phyloP scores from a whole-genome alignment of 2,888 invertebrate species.

The Aplocera efformata region DNA sequence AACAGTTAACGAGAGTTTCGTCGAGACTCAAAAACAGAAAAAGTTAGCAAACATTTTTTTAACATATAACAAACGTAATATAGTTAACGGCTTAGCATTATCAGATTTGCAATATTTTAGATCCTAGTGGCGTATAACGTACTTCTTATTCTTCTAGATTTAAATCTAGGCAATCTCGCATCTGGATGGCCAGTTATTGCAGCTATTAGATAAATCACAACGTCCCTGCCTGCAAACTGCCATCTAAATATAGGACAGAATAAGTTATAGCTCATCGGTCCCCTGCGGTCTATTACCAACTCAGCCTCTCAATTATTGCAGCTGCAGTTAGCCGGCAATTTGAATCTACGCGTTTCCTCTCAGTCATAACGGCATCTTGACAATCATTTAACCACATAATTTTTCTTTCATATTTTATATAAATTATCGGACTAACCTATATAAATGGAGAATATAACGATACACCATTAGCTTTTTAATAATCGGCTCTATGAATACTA shows the following conservation, averaged over 20 bases:
- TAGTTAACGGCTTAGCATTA: too few species aligned
- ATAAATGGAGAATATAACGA: too few species aligned
- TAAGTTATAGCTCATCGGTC: conserved; percentile 43
- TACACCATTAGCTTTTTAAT: too few species aligned
- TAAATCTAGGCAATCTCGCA: conserved; percentile 14
- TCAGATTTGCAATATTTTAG: too few species aligned
- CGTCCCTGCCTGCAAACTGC: conserved; percentile 44
- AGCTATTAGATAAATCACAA: conserved; percentile 51
- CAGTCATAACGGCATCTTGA: conserved; percentile 38
- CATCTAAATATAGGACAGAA: conserved; percentile 55
- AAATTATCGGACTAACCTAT: too few species aligned
- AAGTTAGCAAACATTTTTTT: conserved; percentile 6
- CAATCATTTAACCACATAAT: conserved; percentile 27
- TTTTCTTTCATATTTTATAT: conserved; percentile 5
- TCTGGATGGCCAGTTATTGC: conserved; percentile 16
- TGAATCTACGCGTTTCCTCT: conserved; percentile 58
- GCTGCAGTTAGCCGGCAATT: conserved; percentile 57
- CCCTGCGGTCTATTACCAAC: conserved; percentile 53
- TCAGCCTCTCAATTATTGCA: conserved; percentile 60
- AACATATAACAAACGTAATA: too few species aligned
- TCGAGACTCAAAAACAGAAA: conserved; percentile 22
- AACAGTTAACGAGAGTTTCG: conserved; percentile 24
- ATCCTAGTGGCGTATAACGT: too few species aligned
- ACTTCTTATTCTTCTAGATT: background rate
- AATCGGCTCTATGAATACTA: too few species aligned